Percentiles rank a stretch among this genome's conserved stretches.
Conservation (phyloP, 2,888 invertebrate species). For the Oscheius sp. region DNA sequence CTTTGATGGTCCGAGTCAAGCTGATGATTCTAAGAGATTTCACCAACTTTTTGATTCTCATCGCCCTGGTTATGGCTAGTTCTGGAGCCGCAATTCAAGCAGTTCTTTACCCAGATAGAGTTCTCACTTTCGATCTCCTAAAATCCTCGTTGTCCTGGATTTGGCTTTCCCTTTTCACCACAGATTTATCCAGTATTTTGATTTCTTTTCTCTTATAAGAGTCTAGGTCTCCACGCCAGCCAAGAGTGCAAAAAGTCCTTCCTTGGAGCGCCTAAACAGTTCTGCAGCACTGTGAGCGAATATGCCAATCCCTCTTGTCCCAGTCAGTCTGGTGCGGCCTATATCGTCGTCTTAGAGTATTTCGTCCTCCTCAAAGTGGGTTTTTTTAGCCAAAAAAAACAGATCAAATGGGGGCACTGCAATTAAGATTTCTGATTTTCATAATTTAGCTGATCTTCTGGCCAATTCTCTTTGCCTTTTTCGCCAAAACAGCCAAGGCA, state of each 20-base stretch:
- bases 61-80: constrained; percentile 59
- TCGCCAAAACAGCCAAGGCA: constrained; percentile 68
- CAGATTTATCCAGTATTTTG: constrained; percentile 65
- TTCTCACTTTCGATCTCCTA: constrained; percentile 67
- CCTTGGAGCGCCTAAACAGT: constrained; percentile 41
- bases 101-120: constrained; percentile 72
- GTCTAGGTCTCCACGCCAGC: constrained; percentile 43
- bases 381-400: not conserved
- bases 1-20: constrained; percentile 72
- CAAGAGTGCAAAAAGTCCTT: constrained; percentile 44
- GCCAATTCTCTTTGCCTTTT: constrained; percentile 71
- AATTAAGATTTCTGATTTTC: too few relatives aligned
- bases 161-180: constrained; percentile 72
- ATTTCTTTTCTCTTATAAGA: not conserved
- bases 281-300: constrained; percentile 54
- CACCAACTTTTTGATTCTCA: constrained; percentile 63
- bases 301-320: constrained; percentile 60
- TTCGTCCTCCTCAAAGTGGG: constrained; percentile 49
- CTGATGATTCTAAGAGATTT: constrained; percentile 71
- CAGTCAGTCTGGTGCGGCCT: constrained; percentile 47
- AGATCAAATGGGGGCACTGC: too few relatives aligned
- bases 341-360: constrained; percentile 50
- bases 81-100: constrained; percentile 71
- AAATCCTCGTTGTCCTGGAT: constrained; percentile 71
- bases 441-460: constrained; percentile 68